Conservation (phyloP, 2,888 invertebrate genomes). For the Ornithoptera alexandrae region DNA sequence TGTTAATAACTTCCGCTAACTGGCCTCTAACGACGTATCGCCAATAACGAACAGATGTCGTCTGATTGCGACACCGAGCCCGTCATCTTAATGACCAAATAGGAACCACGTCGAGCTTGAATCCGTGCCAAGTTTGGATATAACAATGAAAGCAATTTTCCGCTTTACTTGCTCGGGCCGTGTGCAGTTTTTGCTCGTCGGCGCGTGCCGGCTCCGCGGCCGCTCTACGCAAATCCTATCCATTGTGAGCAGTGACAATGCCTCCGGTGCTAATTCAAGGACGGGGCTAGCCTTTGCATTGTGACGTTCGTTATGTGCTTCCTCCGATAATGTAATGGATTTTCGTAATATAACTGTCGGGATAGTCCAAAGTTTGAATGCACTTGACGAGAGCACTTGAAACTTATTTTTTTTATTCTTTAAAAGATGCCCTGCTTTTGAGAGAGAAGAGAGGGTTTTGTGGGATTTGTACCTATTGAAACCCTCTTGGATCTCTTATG, state of each 20-base stretch:
- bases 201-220: conserved; percentile 53
- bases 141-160: conserved; percentile 36
- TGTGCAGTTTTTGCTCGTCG: conserved; percentile 48
- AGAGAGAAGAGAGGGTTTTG: too few relatives aligned
- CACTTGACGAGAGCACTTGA: too few relatives aligned
- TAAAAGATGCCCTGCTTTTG: too few relatives aligned
- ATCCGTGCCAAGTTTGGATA: conserved; percentile 28
- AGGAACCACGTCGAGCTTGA: conserved; percentile 14
- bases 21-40: conserved; percentile 23
- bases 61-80: conserved; percentile 18
- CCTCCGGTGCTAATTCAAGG: conserved; percentile 76
- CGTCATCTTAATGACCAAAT: conserved; percentile 25
- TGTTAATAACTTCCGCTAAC: conserved; percentile 6
- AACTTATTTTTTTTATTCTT: too few relatives aligned
- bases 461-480: too few relatives aligned
- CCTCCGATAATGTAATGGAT: background rate
- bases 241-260: conserved; percentile 70
- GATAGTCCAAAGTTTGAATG: too few relatives aligned
- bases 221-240: conserved; percentile 67
- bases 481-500: too few relatives aligned
- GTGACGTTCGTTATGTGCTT: conserved; percentile 22
- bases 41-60: conserved; percentile 26
- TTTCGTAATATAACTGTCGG: background rate
- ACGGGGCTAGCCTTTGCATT: conserved; percentile 57
- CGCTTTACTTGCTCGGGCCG: conserved; percentile 45